Evolutionary conservation across 2,797 vertebrate genomes (phyloP).

Genomic region (Danio jaintianensis): DNA sequence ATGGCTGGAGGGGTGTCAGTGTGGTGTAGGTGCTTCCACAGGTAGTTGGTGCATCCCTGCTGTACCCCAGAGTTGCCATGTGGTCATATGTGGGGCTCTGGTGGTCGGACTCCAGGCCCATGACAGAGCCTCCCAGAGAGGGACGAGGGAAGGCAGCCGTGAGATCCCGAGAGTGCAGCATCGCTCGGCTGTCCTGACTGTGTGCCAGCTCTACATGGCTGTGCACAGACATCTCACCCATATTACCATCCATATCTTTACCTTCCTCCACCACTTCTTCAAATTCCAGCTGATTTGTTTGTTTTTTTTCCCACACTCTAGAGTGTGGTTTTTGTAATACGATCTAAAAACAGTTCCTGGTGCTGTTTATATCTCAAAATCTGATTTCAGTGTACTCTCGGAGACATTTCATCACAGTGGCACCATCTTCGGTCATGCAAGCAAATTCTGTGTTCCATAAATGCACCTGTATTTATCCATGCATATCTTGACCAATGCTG

Average conservation of each 20-base stretch:
- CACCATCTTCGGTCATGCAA: slow-evolving; percentile 38
- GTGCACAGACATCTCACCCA: slow-evolving; percentile 84
- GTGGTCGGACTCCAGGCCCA: slow-evolving; percentile 82
- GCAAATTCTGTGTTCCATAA: slow-evolving; percentile 47
- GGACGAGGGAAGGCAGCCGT: slow-evolving; percentile 82
- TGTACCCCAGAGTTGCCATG: slow-evolving; percentile 83
- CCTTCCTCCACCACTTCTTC: slow-evolving; percentile 4
- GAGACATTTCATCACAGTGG: slow-evolving; percentile 36
- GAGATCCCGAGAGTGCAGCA: slow-evolving; percentile 81
- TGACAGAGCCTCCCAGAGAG: slow-evolving; percentile 78
- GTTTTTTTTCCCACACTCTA: slow-evolving; percentile 28
- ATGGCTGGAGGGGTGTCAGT: slow-evolving; percentile 84
- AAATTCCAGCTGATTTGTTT: slow-evolving; percentile 45
- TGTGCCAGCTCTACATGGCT: slow-evolving; percentile 81
- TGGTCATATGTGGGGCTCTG: slow-evolving; percentile 80
- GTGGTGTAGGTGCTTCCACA: slow-evolving; percentile 85
- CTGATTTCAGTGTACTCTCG: slow-evolving; percentile 42
- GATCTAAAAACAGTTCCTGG: slow-evolving; percentile 25
- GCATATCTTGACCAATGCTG: slow-evolving; percentile 41
- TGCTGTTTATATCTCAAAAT: slow-evolving; percentile 20
- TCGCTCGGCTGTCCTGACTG: slow-evolving; percentile 79
- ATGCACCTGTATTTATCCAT: slow-evolving; percentile 45
- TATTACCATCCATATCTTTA: slow-evolving; percentile 78
- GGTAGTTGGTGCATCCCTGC: slow-evolving; percentile 81
- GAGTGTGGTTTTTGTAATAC: not conserved